Evolutionary conservation across 1,140 invertebrate genomes (phyloP).

Genomic region (Daktulosphaira vitifoliae): DNA sequence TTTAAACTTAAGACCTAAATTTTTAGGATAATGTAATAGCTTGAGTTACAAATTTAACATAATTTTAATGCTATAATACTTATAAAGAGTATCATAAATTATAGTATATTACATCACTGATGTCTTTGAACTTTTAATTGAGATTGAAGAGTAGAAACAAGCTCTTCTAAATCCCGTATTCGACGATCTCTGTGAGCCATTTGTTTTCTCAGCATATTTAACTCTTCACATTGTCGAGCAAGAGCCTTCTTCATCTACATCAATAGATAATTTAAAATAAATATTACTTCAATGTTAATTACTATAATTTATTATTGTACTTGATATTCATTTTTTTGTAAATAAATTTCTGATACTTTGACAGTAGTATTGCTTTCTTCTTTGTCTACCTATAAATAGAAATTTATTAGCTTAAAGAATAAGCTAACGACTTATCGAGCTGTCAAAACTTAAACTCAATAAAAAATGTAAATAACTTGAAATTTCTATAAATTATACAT

Average conservation of each 20-base stretch:
- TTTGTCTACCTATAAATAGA: neutral
- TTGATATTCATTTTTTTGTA: conserved; percentile 40
- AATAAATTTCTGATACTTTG: conserved; percentile 36
- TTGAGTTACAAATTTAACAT: no score
- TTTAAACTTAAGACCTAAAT: no score
- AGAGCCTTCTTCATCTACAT: conserved; percentile 63
- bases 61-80: no score
- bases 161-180: conserved; percentile 66
- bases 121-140: conserved; percentile 29
- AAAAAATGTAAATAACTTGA: no score
- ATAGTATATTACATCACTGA: neutral
- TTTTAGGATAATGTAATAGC: no score
- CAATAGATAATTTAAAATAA: no score
- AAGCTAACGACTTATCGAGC: no score
- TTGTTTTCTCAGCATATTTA: conserved; percentile 63
- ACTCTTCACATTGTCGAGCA: conserved; percentile 66
- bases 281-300: neutral
- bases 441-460: no score
- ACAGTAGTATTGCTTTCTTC: conserved; percentile 37
- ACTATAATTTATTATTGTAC: conserved; percentile 32
- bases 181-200: conserved; percentile 63
- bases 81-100: no score
- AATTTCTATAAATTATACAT: no score
- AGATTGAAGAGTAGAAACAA: conserved; percentile 52
- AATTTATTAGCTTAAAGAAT: no score